Conservation (phyloP, 2,888 invertebrate genomes). For the Branchipolynoe longqiensis region DNA sequence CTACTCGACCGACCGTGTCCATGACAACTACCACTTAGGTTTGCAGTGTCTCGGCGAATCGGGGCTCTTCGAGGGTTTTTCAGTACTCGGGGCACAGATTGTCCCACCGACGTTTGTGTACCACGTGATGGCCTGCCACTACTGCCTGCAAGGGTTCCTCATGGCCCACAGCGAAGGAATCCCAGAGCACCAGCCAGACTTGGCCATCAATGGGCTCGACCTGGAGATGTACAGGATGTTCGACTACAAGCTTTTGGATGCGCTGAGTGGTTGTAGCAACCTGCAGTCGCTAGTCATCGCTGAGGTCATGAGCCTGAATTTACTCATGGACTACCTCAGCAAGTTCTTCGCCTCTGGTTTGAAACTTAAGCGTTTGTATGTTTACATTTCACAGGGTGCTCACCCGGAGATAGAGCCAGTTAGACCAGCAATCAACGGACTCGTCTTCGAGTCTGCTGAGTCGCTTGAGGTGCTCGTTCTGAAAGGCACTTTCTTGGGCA, state of each 20-base stretch:
- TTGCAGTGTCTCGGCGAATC: slow-evolving; percentile 58
- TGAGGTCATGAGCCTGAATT: slow-evolving; percentile 24
- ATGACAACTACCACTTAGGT: slow-evolving; percentile 35
- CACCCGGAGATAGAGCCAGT: slow-evolving; percentile 42
- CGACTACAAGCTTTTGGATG: slow-evolving; percentile 45
- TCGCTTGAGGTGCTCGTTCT: slow-evolving; percentile 34
- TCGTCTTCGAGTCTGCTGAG: neutral
- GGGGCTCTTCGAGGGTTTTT: slow-evolving; percentile 43
- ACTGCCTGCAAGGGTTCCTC: slow-evolving; percentile 53
- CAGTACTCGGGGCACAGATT: neutral
- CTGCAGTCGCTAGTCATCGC: slow-evolving; percentile 55
- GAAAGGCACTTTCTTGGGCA: neutral
- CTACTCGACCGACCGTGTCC: neutral
- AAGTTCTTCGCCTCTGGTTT: slow-evolving; percentile 2
- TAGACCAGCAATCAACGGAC: neutral
- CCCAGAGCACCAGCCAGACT: neutral
- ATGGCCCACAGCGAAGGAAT: slow-evolving; percentile 9
- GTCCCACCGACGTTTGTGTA: slow-evolving; percentile 54
- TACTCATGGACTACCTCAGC: slow-evolving; percentile 48
- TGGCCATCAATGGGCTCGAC: slow-evolving; percentile 47
- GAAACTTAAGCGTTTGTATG: slow-evolving; percentile 15
- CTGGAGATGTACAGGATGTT: slow-evolving; percentile 45
- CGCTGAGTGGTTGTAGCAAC: neutral
- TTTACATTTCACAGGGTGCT: slow-evolving; percentile 45
- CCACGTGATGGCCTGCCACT: slow-evolving; percentile 58